Evolutionary conservation across 2,113 vertebrate genomes (phyloP).

Genomic region (Agelaius phoeniceus): DNA sequence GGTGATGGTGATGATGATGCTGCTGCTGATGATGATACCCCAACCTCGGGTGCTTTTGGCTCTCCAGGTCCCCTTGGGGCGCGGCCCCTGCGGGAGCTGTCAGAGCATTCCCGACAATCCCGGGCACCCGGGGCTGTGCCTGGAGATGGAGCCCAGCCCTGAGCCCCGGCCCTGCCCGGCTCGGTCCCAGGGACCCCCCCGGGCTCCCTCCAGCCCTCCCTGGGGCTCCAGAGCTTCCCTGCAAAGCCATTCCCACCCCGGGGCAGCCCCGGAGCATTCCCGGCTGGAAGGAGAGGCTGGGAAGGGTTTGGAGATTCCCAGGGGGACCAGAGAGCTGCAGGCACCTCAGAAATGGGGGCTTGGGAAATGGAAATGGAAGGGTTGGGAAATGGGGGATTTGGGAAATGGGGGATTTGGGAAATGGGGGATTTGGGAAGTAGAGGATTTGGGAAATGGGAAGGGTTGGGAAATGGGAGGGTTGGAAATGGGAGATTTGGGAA

Average conservation of each 20-base stretch:
- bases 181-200: fast-evolving
- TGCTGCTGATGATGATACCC: too few species aligned
- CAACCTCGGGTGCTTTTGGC: neutral
- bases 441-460: neutral
- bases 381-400: fast-evolving
- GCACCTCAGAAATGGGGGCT: fast-evolving
- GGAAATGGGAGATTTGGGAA: neutral
- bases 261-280: neutral
- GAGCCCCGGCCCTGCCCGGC: fast-evolving
- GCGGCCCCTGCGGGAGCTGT: neutral
- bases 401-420: too few species aligned
- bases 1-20: too few species aligned
- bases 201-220: neutral
- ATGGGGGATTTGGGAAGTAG: neutral
- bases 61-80: neutral
- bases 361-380: neutral
- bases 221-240: neutral
- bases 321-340: neutral
- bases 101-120: neutral
- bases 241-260: neutral
- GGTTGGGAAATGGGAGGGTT: fast-evolving
- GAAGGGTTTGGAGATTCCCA: neutral
- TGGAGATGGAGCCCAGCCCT: neutral
- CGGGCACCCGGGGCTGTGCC: fast-evolving
- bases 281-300: neutral